These are phyloP conservation scores for Hapalemur alaotrensis DNA, from an alignment of 2,797 vertebrate genomes.

Conservation along the genomic window DNA sequence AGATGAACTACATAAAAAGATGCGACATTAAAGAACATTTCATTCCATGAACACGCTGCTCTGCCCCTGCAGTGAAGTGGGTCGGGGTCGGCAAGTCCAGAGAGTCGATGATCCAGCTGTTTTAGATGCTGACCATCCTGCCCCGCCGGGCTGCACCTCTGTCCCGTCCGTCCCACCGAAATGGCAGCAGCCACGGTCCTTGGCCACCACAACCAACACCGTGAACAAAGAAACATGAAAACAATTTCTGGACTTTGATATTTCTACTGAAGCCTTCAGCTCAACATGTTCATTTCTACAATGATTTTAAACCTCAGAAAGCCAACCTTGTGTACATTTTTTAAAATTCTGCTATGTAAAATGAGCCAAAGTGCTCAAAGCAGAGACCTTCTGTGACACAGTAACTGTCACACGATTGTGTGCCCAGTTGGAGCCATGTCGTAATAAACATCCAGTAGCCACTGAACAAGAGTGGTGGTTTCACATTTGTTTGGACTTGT, in stretches of 20 bases:
- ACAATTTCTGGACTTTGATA: conserved; percentile 63
- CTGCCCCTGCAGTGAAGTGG: conserved; percentile 93
- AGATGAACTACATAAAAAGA: background rate
- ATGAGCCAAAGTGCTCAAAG: background rate
- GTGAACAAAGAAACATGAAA: conserved; percentile 55
- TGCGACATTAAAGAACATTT: fast-evolving
- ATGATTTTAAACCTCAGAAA: background rate
- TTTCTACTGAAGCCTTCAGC: conserved; percentile 64
- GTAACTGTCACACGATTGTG: fast-evolving
- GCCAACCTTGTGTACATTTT: background rate
- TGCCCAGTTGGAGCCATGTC: background rate
- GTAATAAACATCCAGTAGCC: conserved; percentile 31
- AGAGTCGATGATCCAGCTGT: conserved; percentile 99
- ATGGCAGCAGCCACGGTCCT: background rate
- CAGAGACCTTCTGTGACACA: background rate
- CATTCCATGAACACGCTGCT: no score
- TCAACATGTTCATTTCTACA: background rate
- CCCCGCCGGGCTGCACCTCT: background rate
- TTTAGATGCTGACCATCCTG: conserved; percentile 82
- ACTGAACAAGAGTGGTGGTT: fast-evolving
- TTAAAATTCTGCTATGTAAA: background rate
- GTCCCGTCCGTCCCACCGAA: fast-evolving
- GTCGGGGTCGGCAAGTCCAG: conserved; percentile 98
- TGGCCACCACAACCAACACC: conserved; percentile 34
- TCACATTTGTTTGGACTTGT: background rate